phyloP scores from a whole-genome alignment of 1,140 invertebrate genomes.

The Drosophila kurseongensis region DNA sequence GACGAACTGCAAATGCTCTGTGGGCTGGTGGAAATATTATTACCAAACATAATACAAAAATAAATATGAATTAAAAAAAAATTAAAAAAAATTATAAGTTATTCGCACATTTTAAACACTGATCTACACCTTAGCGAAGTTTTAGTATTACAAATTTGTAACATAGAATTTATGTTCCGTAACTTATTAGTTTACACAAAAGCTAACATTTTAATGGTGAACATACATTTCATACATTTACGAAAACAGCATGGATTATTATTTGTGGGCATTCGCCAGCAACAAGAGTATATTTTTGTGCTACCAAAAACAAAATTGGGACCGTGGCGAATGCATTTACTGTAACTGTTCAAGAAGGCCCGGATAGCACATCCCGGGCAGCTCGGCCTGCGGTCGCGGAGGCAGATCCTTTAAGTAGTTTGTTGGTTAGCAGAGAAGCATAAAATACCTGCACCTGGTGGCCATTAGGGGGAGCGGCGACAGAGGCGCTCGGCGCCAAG shows the following conservation, averaged over 20 bases:
- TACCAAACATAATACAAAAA: no score
- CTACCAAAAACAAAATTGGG: background rate
- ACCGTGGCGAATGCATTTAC: conserved; percentile 41
- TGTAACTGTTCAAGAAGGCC: conserved; percentile 33
- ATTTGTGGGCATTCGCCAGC: background rate
- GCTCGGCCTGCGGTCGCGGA: conserved; percentile 11
- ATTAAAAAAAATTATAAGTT: no score
- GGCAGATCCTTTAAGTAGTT: conserved; percentile 74
- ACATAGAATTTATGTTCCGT: no score
- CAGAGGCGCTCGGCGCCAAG: conserved; percentile 42
- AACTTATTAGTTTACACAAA: no score
- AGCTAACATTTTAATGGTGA: background rate
- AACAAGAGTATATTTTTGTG: conserved; percentile 11
- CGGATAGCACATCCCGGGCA: conserved; percentile 12
- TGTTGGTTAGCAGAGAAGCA: conserved; percentile 74
- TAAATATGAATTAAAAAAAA: no score
- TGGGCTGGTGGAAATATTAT: background rate
- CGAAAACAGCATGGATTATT: background rate
- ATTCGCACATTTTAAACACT: no score
- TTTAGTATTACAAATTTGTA: no score
- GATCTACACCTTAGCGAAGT: no score
- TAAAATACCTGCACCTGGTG: conserved; percentile 81
- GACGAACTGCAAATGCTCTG: conserved; percentile 27
- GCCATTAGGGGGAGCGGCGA: conserved; percentile 70
- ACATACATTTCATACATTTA: background rate